phyloP scores from a whole-genome alignment of 2,888 invertebrate genomes.

The Patella ulyssiponensis region DNA sequence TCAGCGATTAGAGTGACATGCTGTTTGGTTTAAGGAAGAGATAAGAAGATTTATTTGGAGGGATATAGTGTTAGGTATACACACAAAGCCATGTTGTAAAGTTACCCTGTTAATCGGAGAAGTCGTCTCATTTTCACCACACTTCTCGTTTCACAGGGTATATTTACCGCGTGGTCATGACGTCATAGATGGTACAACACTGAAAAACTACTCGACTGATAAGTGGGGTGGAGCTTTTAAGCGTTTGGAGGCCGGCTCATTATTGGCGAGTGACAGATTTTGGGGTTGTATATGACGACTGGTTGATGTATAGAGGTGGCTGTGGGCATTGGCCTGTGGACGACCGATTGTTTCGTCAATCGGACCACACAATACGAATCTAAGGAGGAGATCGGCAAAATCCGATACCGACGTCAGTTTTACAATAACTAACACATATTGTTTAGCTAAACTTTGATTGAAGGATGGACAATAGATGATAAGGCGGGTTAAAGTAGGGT shows the following conservation, averaged over 20 bases:
- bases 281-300: constrained; percentile 7
- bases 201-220: constrained; percentile 9
- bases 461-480: neutral
- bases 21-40: too few relatives aligned
- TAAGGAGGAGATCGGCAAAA: neutral
- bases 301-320: neutral
- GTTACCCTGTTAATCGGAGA: constrained; percentile 69
- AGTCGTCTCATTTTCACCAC: constrained; percentile 40
- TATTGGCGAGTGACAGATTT: neutral
- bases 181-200: constrained; percentile 14
- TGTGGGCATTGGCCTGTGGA: neutral
- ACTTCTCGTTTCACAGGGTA: constrained; percentile 69
- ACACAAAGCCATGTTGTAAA: constrained; percentile 36
- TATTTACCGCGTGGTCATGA: constrained; percentile 53
- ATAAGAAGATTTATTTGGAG: too few relatives aligned
- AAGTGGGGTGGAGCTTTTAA: constrained; percentile 14
- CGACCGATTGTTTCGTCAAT: neutral
- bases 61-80: too few relatives aligned
- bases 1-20: neutral
- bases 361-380: constrained; percentile 1
- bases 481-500: neutral
- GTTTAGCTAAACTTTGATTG: neutral
- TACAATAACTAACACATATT: neutral
- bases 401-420: too few relatives aligned
- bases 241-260: constrained; percentile 11